phyloP scores from a whole-genome alignment of 2,113 vertebrate genomes.

The Strix aluco region DNA sequence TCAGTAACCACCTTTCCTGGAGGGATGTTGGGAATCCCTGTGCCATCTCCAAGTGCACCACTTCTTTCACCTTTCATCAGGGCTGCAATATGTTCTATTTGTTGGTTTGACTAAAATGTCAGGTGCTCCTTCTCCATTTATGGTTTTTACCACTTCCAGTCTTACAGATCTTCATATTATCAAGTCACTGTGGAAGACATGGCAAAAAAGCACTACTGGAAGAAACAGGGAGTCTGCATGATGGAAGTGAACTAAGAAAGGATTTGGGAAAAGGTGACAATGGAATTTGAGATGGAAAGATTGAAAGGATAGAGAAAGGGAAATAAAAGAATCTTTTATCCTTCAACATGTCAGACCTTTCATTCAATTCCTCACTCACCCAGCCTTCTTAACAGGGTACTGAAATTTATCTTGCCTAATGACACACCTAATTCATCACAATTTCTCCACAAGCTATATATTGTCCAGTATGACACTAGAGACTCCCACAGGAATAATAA shows the following conservation, averaged over 20 bases:
- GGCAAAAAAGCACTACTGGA: fast-evolving
- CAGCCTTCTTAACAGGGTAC: not conserved
- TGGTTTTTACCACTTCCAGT: not conserved
- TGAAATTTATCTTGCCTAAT: not conserved
- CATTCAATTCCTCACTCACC: not conserved
- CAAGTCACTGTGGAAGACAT: not conserved
- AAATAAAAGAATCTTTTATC: fast-evolving
- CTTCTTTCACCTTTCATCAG: not conserved
- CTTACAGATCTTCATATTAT: not conserved
- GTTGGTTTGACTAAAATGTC: not conserved
- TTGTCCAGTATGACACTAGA: not conserved
- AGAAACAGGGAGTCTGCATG: not conserved
- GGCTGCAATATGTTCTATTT: not conserved
- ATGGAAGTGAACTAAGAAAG: not conserved
- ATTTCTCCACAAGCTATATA: not conserved
- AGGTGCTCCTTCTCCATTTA: not conserved
- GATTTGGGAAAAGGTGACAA: not conserved
- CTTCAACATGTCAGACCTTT: not conserved
- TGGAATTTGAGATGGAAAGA: not conserved
- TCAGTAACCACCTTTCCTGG: not conserved
- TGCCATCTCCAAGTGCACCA: not conserved
- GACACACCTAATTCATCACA: not conserved
- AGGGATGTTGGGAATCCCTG: fast-evolving
- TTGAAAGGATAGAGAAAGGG: not conserved
- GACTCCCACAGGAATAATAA: not conserved